These are phyloP conservation scores for Hybognathus amarus DNA, from an alignment of 2,797 vertebrate species.

Conservation along the genomic window DNA sequence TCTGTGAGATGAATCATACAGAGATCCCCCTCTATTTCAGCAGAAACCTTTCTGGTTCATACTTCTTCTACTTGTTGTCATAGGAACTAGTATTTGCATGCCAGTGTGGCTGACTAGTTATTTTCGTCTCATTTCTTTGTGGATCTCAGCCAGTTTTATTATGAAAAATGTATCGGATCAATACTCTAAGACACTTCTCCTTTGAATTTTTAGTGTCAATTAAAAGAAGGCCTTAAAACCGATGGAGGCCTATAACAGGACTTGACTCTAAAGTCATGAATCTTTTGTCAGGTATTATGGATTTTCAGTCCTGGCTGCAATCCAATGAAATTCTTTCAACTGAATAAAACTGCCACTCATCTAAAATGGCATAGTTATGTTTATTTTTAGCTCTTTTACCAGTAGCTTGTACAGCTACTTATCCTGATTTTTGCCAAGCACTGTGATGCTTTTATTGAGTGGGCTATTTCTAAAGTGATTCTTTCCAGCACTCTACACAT, in stretches of 20 bases:
- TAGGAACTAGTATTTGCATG: conserved; percentile 46
- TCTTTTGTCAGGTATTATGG: conserved; percentile 6
- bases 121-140: conserved; percentile 14
- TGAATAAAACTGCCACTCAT: conserved; percentile 14
- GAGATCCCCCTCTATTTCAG: conserved; percentile 3
- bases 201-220: background rate
- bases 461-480: conserved; percentile 19
- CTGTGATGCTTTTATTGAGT: conserved; percentile 26
- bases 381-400: conserved; percentile 43
- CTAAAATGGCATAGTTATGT: conserved; percentile 6
- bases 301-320: conserved; percentile 23
- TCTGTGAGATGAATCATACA: conserved; percentile 7
- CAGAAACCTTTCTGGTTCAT: background rate
- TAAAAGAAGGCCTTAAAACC: background rate
- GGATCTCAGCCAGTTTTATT: background rate
- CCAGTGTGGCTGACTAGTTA: conserved; percentile 26
- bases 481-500: background rate
- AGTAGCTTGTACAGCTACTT: conserved; percentile 26
- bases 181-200: background rate
- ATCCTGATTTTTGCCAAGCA: conserved; percentile 19
- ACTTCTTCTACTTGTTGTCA: conserved; percentile 44
- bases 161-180: background rate
- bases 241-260: background rate
- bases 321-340: conserved; percentile 8
- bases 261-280: background rate